Evolutionary conservation across 2,113 vertebrate species (phyloP).

Genomic region (Sitta europaea): DNA sequence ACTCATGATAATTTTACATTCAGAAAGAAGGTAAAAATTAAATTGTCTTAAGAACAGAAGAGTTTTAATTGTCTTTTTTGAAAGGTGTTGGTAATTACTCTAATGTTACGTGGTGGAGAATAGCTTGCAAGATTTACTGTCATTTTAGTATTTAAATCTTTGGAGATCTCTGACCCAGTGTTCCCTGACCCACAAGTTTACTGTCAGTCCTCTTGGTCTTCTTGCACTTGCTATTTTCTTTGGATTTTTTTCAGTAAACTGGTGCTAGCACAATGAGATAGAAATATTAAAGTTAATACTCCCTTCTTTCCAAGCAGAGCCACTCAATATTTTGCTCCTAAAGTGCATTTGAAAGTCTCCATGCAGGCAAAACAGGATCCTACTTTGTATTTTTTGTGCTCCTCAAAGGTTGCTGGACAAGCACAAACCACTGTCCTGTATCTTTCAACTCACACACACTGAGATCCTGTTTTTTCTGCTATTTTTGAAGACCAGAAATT

Average conservation of each 20-base stretch:
- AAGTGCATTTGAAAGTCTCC: background rate
- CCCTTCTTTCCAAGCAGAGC: background rate
- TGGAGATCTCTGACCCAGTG: background rate
- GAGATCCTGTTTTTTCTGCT: rapidly evolving
- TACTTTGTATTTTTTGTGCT: background rate
- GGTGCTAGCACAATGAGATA: background rate
- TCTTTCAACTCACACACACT: rapidly evolving
- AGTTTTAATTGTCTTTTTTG: background rate
- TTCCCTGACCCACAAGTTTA: background rate
- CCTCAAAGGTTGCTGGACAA: background rate
- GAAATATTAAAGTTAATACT: background rate
- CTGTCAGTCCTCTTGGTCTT: background rate
- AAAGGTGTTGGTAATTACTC: background rate
- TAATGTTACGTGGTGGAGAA: background rate
- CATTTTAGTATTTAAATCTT: background rate
- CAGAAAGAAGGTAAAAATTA: background rate
- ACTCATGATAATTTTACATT: background rate
- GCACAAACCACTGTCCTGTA: too few species aligned
- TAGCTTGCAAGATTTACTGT: background rate
- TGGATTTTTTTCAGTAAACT: background rate
- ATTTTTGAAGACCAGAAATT: background rate
- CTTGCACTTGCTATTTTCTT: background rate
- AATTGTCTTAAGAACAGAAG: background rate
- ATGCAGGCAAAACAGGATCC: background rate
- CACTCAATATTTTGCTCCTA: background rate